A percentile compares a stretch with the other conserved stretches of the same genome.
Evolutionary conservation across 2,113 vertebrate genomes (phyloP).

Genomic region (Stictonetta naevosa): DNA sequence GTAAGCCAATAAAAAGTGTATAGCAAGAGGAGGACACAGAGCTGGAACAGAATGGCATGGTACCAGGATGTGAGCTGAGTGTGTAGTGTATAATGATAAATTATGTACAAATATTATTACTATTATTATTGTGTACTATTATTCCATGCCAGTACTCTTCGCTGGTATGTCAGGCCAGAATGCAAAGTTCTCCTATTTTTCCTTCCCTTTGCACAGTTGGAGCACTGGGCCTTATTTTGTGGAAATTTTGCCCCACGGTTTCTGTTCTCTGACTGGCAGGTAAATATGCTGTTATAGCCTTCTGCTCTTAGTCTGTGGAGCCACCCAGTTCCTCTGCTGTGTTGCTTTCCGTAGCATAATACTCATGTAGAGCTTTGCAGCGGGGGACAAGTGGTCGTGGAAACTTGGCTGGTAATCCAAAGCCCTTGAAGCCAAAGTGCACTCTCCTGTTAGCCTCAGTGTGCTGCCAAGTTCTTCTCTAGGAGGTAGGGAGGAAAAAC

Average conservation of each 20-base stretch:
- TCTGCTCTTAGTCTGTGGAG: neutral
- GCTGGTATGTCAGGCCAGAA: constrained; percentile 22
- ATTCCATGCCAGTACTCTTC: constrained; percentile 28
- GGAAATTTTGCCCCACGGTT: constrained; percentile 49
- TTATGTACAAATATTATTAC: constrained; percentile 61
- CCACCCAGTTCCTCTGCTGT: constrained; percentile 47
- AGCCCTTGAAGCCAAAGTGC: constrained; percentile 4
- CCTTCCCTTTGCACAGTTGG: neutral
- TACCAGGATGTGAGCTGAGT: constrained; percentile 24
- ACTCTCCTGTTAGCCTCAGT: neutral
- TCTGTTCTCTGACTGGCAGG: constrained; percentile 43
- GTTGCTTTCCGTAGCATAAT: constrained; percentile 29
- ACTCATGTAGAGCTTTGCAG: constrained; percentile 7
- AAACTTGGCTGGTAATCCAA: constrained; percentile 38
- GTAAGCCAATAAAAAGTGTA: constrained; percentile 58
- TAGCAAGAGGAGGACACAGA: constrained; percentile 41
- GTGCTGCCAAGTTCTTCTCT: neutral
- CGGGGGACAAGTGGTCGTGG: constrained; percentile 23
- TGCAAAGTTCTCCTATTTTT: constrained; percentile 34
- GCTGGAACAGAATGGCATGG: constrained; percentile 43
- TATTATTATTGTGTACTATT: constrained; percentile 46
- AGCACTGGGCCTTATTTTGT: constrained; percentile 57
- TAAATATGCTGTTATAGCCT: constrained; percentile 34
- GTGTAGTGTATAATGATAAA: constrained; percentile 60
- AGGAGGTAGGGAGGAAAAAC: neutral